Base-by-base conservation (phyloP, 2,113 vertebrate genomes). In the Centrocercus urophasianus region DNA sequence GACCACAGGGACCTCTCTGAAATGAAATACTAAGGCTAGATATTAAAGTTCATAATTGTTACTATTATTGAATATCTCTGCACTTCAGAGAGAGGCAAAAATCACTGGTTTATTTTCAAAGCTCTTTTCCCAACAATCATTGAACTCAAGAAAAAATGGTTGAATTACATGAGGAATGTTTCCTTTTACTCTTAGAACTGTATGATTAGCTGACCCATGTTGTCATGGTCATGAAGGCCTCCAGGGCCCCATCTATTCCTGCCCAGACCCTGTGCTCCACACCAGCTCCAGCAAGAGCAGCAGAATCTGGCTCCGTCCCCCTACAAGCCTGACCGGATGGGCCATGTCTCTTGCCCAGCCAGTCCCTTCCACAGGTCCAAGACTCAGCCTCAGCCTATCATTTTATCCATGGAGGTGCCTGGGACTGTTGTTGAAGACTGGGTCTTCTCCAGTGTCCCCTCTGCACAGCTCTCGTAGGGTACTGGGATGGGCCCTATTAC, bases 31-130 rank as follows among this genome's bases (percentile, higher is more conserved):
- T 2, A 83, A 77, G 30, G 8, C 40, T 67, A 57, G 36, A 61
- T 83, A 94, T 88, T 86, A 83, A 85, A 91, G 52, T 60, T 92
- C 45, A 24, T 86, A 75, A 83, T 65, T 57, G n/a, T 54, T 88
- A 32, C n/a, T 85, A 42, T 42, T 89, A 77, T 80, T 86, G n/a
- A 91, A 73, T 7, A 71, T 10, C 9, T 76, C 42, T 74, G 14
- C 9, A 77, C 24, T 77, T 93, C 22, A 79, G 66, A 91, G 11
- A 45, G 2, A 59, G 25, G 4, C 10, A 25, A 30, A 85, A 66
- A 71, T 7, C 61, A 54, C 11, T 28, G 36, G 10, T 12, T 84
- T 71, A 50, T 45, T 48, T 85, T 88, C 42, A 70, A 74, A 89
- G 11, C 3, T 75, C 61, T 86, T 89, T 16, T 32, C 19, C 11